Evolutionary conservation across 2,113 vertebrate species (phyloP).

Genomic region (Shinisaurus crocodilurus): DNA sequence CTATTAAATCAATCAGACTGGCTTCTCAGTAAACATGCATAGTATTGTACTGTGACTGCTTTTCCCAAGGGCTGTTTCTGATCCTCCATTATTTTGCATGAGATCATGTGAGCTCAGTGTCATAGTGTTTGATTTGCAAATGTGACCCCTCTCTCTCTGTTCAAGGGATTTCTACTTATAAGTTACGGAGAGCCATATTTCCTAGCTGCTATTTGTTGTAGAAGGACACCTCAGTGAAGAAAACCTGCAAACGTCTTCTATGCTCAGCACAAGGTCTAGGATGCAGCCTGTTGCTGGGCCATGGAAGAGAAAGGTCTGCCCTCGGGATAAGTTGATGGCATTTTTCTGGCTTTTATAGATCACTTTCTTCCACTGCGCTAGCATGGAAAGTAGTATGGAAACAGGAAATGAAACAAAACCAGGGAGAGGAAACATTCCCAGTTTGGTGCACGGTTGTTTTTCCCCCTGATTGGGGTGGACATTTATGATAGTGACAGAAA

Average conservation of each 20-base stretch:
- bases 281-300: not conserved
- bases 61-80: not conserved
- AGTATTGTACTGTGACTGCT: not conserved
- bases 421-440: not conserved
- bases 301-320: not conserved
- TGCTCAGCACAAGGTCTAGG: no score
- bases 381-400: not conserved
- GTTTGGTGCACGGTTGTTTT: not conserved
- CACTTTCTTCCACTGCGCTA: not conserved
- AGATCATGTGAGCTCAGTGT: not conserved
- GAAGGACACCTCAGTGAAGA: not conserved
- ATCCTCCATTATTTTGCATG: not conserved
- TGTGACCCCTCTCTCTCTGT: not conserved
- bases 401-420: not conserved
- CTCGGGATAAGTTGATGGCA: not conserved
- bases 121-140: not conserved
- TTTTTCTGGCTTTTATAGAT: slow-evolving; percentile 6
- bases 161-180: not conserved
- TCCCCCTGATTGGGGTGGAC: not conserved
- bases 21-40: no score
- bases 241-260: not conserved
- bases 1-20: no score
- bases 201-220: not conserved
- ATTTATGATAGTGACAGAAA: not conserved
- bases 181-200: not conserved